Evolutionary conservation across 2,888 invertebrate genomes (phyloP).

Genomic region (Luperina testacea): DNA sequence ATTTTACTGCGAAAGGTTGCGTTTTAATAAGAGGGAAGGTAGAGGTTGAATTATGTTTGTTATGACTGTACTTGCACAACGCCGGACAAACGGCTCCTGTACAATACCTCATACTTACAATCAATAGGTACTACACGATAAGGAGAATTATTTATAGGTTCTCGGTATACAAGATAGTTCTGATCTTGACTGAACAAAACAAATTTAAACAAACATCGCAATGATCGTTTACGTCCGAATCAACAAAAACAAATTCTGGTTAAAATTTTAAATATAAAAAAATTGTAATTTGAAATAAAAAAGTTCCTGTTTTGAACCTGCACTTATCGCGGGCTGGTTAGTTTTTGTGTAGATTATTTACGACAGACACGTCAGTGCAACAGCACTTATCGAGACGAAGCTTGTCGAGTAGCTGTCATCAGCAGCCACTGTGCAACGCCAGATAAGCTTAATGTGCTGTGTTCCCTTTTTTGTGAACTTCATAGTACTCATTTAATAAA

Average conservation of each 20-base stretch:
- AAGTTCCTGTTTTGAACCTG: neutral
- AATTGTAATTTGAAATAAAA: slow-evolving; percentile 4
- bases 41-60: neutral
- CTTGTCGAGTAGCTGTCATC: slow-evolving; percentile 65
- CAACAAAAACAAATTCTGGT: slow-evolving; percentile 27
- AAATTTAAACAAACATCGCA: slow-evolving; percentile 6
- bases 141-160: neutral
- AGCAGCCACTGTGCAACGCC: slow-evolving; percentile 54
- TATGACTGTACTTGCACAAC: neutral
- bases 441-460: slow-evolving; percentile 47
- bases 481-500: slow-evolving; percentile 5
- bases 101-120: neutral
- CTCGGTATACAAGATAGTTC: neutral
- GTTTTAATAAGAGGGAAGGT: neutral
- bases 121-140: neutral
- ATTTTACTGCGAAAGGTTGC: neutral
- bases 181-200: neutral
- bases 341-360: slow-evolving; percentile 51
- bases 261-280: slow-evolving; percentile 22
- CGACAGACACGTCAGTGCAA: slow-evolving; percentile 30
- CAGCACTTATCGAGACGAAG: slow-evolving; percentile 51
- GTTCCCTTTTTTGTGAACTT: slow-evolving; percentile 17
- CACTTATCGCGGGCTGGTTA: slow-evolving; percentile 25
- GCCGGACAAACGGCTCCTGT: neutral
- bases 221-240: slow-evolving; percentile 1